Evolutionary conservation across 2,113 vertebrate genomes (phyloP), one percentile per base, ranked within the genome.

Genomic region (Reinhardtius hippoglossoides): DNA sequence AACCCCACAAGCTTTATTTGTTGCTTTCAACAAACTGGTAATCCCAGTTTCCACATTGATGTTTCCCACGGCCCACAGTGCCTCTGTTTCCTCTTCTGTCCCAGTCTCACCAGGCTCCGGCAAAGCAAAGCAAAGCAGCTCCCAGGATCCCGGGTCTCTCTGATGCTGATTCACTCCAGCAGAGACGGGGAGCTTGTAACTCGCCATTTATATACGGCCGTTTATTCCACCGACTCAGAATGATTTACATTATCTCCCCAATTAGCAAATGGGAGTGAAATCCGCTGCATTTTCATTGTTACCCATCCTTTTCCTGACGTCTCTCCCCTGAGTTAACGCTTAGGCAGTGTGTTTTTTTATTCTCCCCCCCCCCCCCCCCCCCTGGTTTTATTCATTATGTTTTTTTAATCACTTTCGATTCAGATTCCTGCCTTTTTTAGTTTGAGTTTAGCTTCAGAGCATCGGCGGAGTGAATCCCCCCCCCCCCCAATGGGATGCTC

Each of bases 171-270:
- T 93, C 89, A 85, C 87, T 88, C 78, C 65, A 70, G 71, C 79
- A 3, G 27, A 64, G 67, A 68, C 76, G 80, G 60, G 85, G 74
- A 55, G 62, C 84, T 90, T 31, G 46, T 24, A 40, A 42, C n/a
- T 42, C 13, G 13, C 13, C 66, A 14, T 54, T 54, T 15, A 54
- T 37, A 14, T 6, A 76, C 64, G 67, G 61, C 55, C 68, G 50
- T 80, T 91, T 89, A 86, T 88, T 88, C 86, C 76, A 75, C 82
- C 16, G 65, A 89, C 84, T 24, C 56, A 71, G 81, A 90, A 87
- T 92, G 88, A 94, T 94, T 94, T 92, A 93, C 87, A 89, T 91
- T 84, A 88, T 91, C 90, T 88, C 84, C 87, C 89, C 91, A 93
- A 92, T 94, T 94, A 94, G 90, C 80, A 93, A 94, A 95, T 93